A percentile compares a stretch with the other conserved stretches of the same genome.
These are phyloP conservation scores for Atractosteus spatula DNA, from an alignment of 2,113 vertebrate species.

Conservation along the genomic window DNA sequence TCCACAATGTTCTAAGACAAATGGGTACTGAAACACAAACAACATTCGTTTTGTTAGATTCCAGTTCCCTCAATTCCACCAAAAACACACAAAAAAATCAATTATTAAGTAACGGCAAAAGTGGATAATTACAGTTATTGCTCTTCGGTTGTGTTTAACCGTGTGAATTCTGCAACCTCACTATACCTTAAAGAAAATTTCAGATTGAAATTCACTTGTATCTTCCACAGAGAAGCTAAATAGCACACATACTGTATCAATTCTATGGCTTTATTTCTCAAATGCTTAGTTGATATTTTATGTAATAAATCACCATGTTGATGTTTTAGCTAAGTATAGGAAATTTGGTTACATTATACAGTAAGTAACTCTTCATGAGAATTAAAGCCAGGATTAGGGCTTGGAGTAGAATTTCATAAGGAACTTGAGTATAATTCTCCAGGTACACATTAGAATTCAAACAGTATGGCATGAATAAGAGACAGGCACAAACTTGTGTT, in stretches of 20 bases:
- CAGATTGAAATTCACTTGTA: slow-evolving; percentile 45
- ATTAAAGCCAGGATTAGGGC: slow-evolving; percentile 52
- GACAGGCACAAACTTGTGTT: slow-evolving; percentile 58
- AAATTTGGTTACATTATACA: slow-evolving; percentile 70
- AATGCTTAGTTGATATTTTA: slow-evolving; percentile 22
- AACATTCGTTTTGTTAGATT: too few relatives aligned
- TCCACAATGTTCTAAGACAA: too few relatives aligned
- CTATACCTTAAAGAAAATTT: slow-evolving; percentile 47
- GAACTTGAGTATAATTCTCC: slow-evolving; percentile 49
- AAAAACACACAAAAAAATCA: too few relatives aligned
- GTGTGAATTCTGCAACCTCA: slow-evolving; percentile 25
- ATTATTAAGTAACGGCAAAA: too few relatives aligned
- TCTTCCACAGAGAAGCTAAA: slow-evolving; percentile 43
- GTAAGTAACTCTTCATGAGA: slow-evolving; percentile 65
- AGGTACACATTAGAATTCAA: slow-evolving; percentile 59
- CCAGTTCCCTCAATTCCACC: too few relatives aligned
- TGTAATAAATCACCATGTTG: slow-evolving; percentile 48
- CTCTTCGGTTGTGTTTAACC: too few relatives aligned
- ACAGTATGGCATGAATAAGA: slow-evolving; percentile 52
- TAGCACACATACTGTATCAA: slow-evolving; percentile 29
- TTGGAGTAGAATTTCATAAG: slow-evolving; percentile 60
- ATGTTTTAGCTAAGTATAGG: slow-evolving; percentile 67
- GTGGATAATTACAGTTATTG: too few relatives aligned
- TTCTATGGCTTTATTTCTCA: not conserved
- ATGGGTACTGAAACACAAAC: too few relatives aligned